Conservation (phyloP, 92 coral and sea anemone species). For the Meandrina meandrites region DNA sequence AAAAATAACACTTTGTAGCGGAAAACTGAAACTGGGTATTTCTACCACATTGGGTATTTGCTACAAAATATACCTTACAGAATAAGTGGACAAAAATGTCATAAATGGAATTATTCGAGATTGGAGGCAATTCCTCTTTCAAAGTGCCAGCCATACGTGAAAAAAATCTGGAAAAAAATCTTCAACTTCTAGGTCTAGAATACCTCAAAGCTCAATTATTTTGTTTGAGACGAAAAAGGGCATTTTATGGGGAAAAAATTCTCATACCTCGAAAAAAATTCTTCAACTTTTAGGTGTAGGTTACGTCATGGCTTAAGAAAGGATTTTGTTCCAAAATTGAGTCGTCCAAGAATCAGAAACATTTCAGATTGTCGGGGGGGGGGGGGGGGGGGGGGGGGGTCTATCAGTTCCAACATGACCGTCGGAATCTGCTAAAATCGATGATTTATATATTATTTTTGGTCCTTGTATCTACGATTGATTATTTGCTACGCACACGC, state of each 20-base stretch:
- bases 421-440: slow-evolving; percentile 15
- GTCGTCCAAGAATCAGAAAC: slow-evolving; percentile 5
- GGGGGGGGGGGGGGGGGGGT: background rate
- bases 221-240: slow-evolving; percentile 25
- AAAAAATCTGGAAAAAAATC: slow-evolving; percentile 6
- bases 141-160: slow-evolving; percentile 30
- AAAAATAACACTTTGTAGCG: slow-evolving; percentile 6
- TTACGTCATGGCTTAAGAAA: slow-evolving; percentile 23
- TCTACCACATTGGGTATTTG: slow-evolving; percentile 46
- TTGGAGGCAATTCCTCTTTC: slow-evolving; percentile 35
- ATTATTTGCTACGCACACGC: background rate
- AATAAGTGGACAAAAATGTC: slow-evolving; percentile 35
- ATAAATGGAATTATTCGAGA: slow-evolving; percentile 20
- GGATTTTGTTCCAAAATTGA: slow-evolving; percentile 25
- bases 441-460: background rate
- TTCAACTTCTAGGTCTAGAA: no score
- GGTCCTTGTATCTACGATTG: slow-evolving; percentile 3
- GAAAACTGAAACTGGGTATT: slow-evolving; percentile 19
- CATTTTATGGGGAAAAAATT: slow-evolving; percentile 41
- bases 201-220: background rate
- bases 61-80: slow-evolving; percentile 31
- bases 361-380: slow-evolving; percentile 17
- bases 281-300: slow-evolving; percentile 19
- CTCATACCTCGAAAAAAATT: slow-evolving; percentile 26
- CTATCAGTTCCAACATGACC: slow-evolving; percentile 6